These are phyloP conservation scores for Echinarachnius parma DNA, from an alignment of 53 echinoderm and acorn worm genomes.

Conservation along the genomic window DNA sequence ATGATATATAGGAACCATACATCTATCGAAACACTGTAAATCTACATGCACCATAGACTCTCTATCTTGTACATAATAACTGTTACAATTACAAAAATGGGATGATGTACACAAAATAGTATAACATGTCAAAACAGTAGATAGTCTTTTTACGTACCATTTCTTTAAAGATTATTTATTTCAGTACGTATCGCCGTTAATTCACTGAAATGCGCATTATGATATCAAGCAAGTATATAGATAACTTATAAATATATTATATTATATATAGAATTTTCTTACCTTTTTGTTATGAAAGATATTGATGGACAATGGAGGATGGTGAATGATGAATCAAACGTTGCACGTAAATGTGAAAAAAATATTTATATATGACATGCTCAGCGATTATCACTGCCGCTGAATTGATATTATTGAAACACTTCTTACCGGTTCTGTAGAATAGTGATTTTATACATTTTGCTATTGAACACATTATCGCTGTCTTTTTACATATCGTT, in stretches of 20 bases:
- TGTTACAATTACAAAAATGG: too few relatives aligned
- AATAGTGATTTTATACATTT: conserved; percentile 49
- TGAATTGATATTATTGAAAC: conserved; percentile 30
- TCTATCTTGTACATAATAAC: too few relatives aligned
- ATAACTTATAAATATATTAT: conserved; percentile 19
- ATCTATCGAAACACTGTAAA: too few relatives aligned
- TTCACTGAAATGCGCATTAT: too few relatives aligned
- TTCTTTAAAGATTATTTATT: too few relatives aligned
- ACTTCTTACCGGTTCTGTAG: conserved; percentile 54
- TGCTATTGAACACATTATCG: conserved; percentile 33
- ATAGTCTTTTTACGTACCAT: too few relatives aligned
- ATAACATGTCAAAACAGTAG: too few relatives aligned
- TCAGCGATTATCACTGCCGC: conserved; percentile 19
- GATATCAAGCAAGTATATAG: too few relatives aligned
- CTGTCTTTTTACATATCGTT: conserved; percentile 51
- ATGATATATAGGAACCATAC: too few relatives aligned
- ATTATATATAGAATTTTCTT: conserved; percentile 27
- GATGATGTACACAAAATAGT: too few relatives aligned
- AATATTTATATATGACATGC: neutral
- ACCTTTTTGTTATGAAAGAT: conserved; percentile 43
- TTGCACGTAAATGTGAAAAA: conserved; percentile 14
- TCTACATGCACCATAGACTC: too few relatives aligned
- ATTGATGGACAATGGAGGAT: neutral
- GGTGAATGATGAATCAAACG: neutral
- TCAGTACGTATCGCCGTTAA: too few relatives aligned